Evolutionary conservation across 2,888 invertebrate species (phyloP), one percentile per base, ranked within the genome.

Genomic region (Stegophylla sp.): DNA sequence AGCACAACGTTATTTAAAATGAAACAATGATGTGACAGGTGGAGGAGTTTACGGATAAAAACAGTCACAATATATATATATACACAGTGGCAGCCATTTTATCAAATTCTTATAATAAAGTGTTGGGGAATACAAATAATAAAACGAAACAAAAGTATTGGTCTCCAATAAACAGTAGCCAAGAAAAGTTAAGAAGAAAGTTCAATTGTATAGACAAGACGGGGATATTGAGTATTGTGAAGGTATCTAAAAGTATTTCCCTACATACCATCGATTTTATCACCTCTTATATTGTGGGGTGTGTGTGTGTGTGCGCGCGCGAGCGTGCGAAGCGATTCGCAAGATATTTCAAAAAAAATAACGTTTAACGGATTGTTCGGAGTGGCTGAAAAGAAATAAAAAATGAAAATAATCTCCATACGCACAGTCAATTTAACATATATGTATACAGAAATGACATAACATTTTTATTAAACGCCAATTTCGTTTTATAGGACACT

Each of bases 181-280:
- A 26, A 45, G 59, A 45, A 73, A 73, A 73, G 45, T 73, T 73
- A 23, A 45, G 13, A 23, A 45, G 13, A 59, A 45, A 73, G 59
- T 73, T 73, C 73, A 59, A 73, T 73, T 73, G 73, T 73, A 59
- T 73, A 61, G 73, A 59, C 73, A 45, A 43, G 73, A 59, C 73
- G 43, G 23, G 61, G 73, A 73, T 59, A 73, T 73, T 26, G 59
- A 73, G 59, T 59, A 45, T 61, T 45, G 45, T n/a, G 64, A 12
- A 53, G 56, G 56, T 73, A 73, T 61, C 61, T 73, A 45, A 73
- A 73, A 61, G 43, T 73, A 45, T 73, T 61, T 61, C 59, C 56
- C 72, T 59, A 45, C 45, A 26, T 73, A 45, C n/a, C 59, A 61
- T 73, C 73, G 73, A 73, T 73, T 73, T 73, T 73, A 73, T 73